phyloP scores from a whole-genome alignment of 35 echinoderm and acorn worm genomes.

The Heliocidaris tuberculata region DNA sequence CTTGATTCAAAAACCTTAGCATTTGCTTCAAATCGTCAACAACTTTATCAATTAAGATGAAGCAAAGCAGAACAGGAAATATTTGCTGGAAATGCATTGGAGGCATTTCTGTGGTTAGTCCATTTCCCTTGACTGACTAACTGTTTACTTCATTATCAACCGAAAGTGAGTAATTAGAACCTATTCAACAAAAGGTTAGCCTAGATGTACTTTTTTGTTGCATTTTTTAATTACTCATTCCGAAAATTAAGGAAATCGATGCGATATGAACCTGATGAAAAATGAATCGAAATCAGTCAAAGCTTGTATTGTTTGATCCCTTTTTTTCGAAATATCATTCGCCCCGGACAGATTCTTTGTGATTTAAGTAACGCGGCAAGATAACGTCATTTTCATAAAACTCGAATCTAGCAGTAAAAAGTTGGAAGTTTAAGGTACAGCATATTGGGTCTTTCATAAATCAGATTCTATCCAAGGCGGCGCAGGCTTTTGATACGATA shows the following conservation, averaged over 20 bases:
- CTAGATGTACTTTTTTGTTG: neutral
- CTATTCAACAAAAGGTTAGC: neutral
- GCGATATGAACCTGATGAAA: no score
- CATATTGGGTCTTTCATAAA: neutral
- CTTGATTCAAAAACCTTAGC: neutral
- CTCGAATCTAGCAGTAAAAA: neutral
- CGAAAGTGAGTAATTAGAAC: conserved; percentile 16
- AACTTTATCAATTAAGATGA: neutral
- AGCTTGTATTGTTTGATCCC: neutral
- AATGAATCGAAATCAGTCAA: neutral
- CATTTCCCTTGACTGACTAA: conserved; percentile 13
- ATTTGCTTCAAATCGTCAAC: neutral
- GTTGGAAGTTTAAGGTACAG: neutral
- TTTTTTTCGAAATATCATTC: neutral
- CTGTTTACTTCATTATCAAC: conserved; percentile 12
- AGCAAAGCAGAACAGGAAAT: conserved; percentile 14
- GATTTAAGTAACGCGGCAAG: neutral
- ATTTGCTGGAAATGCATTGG: conserved; percentile 30
- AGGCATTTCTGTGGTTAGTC: conserved; percentile 28
- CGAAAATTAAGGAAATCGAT: neutral
- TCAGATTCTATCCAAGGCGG: neutral
- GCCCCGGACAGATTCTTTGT: neutral
- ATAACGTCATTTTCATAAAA: conserved; percentile 13
- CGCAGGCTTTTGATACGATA: conserved; percentile 25
- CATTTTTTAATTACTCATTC: neutral